Base-by-base conservation (phyloP, 2,113 vertebrate species). In the Clarias batrachus region DNA sequence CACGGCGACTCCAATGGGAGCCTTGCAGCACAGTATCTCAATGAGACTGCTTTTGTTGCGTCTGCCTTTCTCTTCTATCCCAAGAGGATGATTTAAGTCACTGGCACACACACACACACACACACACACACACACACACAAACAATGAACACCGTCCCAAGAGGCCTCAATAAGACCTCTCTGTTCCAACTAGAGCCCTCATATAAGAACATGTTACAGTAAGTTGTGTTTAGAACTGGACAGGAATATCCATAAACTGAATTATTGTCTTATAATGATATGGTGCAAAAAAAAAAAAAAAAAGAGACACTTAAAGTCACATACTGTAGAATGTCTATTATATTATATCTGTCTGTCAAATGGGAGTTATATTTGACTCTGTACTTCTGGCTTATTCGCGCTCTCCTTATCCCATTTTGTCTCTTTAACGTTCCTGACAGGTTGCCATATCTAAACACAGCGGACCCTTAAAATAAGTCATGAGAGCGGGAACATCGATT, bases 31-130 rank as follows among this genome's bases (percentile, higher is more conserved):
- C 89, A 88, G 41, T 86, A 83, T 65, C 88, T 82, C 33, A 84
- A 81, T 78, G 77, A 60, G 73, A 74, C 37, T 71, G 85, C 88
- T 88, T 89, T 91, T 92, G 90, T 91, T 91, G 87, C 71, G 80
- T 84, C 79, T 86, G 87, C 71, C 68, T 83, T 88, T 87, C 54
- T 88, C 70, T 65, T 65, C 62, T 48, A 85, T 66, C 83, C 85
- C 82, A 59, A 85, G 62, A 66, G 85, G 56, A 84, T 87, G 88
- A 86, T 84, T 88, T 88, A 81, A 85, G 68, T 80, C 48, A 79
- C 84, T 87, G 88, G 41, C 66, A 87, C 30, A 48, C 41, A 66
- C 52, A 57, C 33, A 71, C 30, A 76, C 62, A 48, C 41, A 66
- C 52, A 57, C 33, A 71, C 30, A 76, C 62, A 30, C 60, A 13